These are phyloP conservation scores for Incurvaria masculella DNA, from an alignment of 2,888 invertebrate species.

Conservation along the genomic window DNA sequence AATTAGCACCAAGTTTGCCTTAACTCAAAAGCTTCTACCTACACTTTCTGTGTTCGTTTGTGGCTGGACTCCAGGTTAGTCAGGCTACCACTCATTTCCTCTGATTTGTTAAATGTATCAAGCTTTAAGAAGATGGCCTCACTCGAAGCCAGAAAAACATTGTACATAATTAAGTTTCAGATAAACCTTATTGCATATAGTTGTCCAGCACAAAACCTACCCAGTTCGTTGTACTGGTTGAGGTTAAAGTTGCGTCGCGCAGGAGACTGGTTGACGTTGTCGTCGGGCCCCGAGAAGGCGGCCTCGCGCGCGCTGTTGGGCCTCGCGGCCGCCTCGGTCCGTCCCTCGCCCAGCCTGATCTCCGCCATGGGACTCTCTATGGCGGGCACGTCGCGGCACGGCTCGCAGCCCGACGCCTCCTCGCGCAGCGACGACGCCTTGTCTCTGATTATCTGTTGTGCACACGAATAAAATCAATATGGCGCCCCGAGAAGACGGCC, in stretches of 20 bases:
- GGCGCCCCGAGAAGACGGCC: too few relatives aligned
- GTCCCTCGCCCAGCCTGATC: background rate
- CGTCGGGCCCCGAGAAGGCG: slow-evolving; percentile 9
- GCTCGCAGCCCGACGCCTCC: background rate
- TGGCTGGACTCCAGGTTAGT: too few relatives aligned
- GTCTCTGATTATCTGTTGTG: slow-evolving; percentile 11
- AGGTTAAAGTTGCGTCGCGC: slow-evolving; percentile 16
- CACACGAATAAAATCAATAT: slow-evolving; percentile 2
- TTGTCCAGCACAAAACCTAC: too few relatives aligned
- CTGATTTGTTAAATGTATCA: too few relatives aligned
- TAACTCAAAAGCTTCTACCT: too few relatives aligned
- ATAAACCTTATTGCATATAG: too few relatives aligned
- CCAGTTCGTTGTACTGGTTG: slow-evolving; percentile 14
- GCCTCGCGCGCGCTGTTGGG: slow-evolving; percentile 14
- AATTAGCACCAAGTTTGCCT: too few relatives aligned
- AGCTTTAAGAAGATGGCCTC: too few relatives aligned
- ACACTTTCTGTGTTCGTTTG: too few relatives aligned
- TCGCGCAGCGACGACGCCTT: background rate
- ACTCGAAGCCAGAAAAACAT: too few relatives aligned
- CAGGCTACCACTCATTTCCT: too few relatives aligned
- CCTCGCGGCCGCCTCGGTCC: background rate
- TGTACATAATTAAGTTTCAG: too few relatives aligned
- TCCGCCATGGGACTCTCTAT: background rate
- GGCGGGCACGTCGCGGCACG: background rate
- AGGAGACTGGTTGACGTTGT: slow-evolving; percentile 16